These are phyloP conservation scores for Crocuta crocuta DNA, from an alignment of 2,113 vertebrate genomes.

Conservation along the genomic window DNA sequence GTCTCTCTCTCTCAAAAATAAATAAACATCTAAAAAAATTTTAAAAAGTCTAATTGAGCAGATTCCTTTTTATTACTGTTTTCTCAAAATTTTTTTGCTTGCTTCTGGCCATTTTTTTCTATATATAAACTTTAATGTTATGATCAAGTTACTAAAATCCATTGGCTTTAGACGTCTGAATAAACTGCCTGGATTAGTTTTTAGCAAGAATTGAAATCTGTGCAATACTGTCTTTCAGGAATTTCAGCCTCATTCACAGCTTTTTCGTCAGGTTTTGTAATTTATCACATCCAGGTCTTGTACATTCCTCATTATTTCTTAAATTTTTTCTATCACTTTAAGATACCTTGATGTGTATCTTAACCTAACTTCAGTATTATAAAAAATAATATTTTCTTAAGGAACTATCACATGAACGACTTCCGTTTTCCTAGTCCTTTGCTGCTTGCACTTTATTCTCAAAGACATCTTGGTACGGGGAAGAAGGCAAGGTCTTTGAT, in stretches of 20 bases:
- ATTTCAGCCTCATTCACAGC: background rate
- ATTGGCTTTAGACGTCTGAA: background rate
- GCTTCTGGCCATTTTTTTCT: background rate
- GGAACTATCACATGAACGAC: background rate
- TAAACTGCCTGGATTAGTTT: background rate
- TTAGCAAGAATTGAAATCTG: slow-evolving; percentile 8
- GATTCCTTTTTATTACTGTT: slow-evolving; percentile 20
- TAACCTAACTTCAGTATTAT: slow-evolving; percentile 29
- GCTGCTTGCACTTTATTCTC: background rate
- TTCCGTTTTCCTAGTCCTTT: background rate
- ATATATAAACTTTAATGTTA: background rate
- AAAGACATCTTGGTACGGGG: background rate
- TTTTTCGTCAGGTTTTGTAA: background rate
- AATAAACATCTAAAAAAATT: too few species aligned
- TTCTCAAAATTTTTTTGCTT: background rate
- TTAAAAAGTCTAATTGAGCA: background rate
- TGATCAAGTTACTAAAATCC: slow-evolving; percentile 23
- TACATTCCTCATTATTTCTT: background rate
- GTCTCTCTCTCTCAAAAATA: too few species aligned
- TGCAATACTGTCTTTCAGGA: background rate
- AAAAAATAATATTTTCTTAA: background rate
- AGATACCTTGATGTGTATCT: background rate
- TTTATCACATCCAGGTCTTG: background rate
- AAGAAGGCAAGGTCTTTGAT: background rate
- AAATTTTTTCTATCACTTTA: background rate